Evolutionary conservation across 2,113 vertebrate species (phyloP).

Genomic region (Benthochromis sp.): DNA sequence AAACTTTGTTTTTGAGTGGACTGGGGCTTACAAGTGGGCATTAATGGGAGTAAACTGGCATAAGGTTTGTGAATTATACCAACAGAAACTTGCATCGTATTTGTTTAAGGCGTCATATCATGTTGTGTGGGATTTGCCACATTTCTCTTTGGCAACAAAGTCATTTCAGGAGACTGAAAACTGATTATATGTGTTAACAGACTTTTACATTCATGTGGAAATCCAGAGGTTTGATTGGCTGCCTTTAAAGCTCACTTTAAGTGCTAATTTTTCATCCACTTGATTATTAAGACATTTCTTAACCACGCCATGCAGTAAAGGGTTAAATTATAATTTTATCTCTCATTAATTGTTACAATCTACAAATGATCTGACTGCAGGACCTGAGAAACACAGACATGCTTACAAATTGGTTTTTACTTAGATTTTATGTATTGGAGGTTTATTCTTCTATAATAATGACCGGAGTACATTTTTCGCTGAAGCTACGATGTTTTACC

Average conservation of each 20-base stretch:
- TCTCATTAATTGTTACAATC: neutral
- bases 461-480: neutral
- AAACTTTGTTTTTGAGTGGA: neutral
- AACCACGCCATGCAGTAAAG: constrained; percentile 8
- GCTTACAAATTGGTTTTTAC: neutral
- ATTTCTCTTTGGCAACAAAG: neutral
- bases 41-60: neutral
- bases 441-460: neutral
- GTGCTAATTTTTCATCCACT: neutral
- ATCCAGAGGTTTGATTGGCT: neutral
- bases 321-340: neutral
- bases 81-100: neutral
- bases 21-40: neutral
- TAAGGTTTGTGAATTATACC: neutral
- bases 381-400: neutral
- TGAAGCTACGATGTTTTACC: neutral
- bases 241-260: neutral
- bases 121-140: neutral
- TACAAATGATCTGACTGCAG: neutral
- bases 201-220: neutral
- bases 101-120: neutral
- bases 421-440: neutral
- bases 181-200: neutral
- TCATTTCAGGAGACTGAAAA: neutral
- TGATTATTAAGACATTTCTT: neutral